Percentiles rank a stretch among this genome's conserved stretches.
Evolutionary conservation across 1,140 invertebrate species (phyloP).

Genomic region (Brachystomella parvula): DNA sequence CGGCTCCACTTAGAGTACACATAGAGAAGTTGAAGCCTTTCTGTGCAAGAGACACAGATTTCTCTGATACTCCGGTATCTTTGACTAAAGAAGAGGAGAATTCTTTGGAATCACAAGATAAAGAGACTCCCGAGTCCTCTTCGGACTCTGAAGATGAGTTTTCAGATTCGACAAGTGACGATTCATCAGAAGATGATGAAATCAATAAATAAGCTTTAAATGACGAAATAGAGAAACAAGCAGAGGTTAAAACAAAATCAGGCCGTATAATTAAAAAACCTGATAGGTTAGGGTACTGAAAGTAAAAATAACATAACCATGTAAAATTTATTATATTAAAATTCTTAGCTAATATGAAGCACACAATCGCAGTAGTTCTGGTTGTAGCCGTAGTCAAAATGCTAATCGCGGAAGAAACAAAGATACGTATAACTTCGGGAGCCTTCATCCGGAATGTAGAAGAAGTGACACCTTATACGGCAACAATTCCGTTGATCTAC

Average conservation of each 20-base stretch:
- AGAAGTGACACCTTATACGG: background rate
- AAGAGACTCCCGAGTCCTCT: background rate
- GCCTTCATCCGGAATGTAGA: background rate
- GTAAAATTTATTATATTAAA: background rate
- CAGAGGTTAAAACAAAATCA: background rate
- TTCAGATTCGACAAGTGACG: background rate
- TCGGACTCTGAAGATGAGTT: background rate
- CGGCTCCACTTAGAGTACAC: background rate
- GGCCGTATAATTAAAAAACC: background rate
- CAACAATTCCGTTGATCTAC: slow-evolving; percentile 1
- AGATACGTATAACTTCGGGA: background rate
- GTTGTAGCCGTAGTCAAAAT: background rate
- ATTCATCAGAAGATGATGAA: background rate
- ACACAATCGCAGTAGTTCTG: background rate
- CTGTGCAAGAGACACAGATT: background rate
- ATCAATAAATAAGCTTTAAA: background rate
- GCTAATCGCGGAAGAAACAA: background rate
- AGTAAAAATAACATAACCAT: background rate
- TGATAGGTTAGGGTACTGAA: background rate
- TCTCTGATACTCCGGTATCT: background rate
- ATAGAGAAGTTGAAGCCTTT: background rate
- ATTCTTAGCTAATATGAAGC: background rate
- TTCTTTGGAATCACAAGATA: background rate
- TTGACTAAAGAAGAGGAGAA: background rate
- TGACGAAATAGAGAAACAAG: background rate